A percentile compares a stretch with the other conserved stretches of the same genome.
Conservation (phyloP, 2,113 vertebrate genomes). For the Bubo bubo region DNA sequence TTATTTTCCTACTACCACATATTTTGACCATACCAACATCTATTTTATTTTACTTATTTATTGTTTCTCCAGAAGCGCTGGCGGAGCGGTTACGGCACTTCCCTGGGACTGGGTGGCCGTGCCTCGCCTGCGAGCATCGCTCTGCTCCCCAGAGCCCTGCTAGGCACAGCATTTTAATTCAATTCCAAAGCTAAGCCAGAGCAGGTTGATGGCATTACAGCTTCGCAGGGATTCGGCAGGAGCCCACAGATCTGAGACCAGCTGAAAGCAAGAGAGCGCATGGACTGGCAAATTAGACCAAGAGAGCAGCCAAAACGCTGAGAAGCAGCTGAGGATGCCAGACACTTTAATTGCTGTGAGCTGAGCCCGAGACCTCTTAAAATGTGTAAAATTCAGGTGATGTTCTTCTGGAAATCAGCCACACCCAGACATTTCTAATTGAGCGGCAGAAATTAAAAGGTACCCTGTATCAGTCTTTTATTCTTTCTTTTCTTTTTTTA, state of each 20-base stretch:
- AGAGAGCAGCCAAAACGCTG: background rate
- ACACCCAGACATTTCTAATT: background rate
- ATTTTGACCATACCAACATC: background rate
- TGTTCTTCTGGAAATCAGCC: background rate
- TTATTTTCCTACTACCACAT: background rate
- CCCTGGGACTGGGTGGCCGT: rapidly evolving
- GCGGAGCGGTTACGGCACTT: rapidly evolving
- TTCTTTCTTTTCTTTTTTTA: background rate
- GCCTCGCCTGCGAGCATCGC: rapidly evolving
- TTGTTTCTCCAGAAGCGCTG: background rate
- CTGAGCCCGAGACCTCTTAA: background rate
- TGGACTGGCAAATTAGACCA: background rate
- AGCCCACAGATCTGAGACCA: background rate
- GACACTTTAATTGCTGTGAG: background rate
- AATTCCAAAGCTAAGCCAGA: background rate
- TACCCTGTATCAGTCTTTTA: too few species aligned
- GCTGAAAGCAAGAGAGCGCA: background rate
- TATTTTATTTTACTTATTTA: background rate
- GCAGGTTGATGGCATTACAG: background rate
- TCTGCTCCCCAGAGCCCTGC: background rate
- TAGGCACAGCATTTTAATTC: background rate
- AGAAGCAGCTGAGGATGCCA: background rate
- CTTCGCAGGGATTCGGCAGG: rapidly evolving
- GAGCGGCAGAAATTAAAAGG: background rate
- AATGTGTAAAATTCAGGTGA: background rate